A percentile compares a stretch with the other conserved stretches of the same genome.
These are phyloP conservation scores for Zoanthus solanderi DNA, from an alignment of 92 coral and sea anemone species.

Conservation along the genomic window DNA sequence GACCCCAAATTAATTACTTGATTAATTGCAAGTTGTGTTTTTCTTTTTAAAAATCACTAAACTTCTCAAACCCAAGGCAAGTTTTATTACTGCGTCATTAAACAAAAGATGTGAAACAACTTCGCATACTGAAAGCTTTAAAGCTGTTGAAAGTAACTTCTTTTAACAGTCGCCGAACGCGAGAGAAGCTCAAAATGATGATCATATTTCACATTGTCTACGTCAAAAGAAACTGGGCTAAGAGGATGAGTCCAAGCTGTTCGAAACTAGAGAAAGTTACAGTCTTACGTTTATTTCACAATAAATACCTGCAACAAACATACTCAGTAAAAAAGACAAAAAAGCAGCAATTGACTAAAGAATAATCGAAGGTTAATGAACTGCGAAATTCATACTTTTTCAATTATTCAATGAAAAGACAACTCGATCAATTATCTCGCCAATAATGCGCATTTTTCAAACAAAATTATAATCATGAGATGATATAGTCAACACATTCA, in stretches of 20 bases:
- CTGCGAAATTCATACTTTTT: slow-evolving; percentile 14
- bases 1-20: slow-evolving; percentile 47
- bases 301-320: not conserved
- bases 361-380: slow-evolving; percentile 1
- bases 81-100: not conserved
- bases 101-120: not conserved
- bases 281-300: slow-evolving; percentile 28
- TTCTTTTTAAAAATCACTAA: slow-evolving; percentile 22
- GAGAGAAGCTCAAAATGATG: slow-evolving; percentile 11
- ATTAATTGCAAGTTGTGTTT: slow-evolving; percentile 1
- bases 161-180: not conserved
- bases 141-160: not conserved
- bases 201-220: slow-evolving; percentile 43
- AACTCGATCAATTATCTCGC: not conserved
- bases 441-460: slow-evolving; percentile 16
- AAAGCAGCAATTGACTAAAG: not conserved
- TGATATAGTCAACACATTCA: not conserved
- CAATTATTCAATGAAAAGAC: not conserved
- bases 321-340: not conserved
- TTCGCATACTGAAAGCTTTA: no score
- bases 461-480: not conserved
- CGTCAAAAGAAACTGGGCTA: slow-evolving; percentile 11
- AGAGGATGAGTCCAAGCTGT: not conserved
- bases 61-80: slow-evolving; percentile 12
- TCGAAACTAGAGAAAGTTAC: not conserved